Conservation (phyloP, 2,888 invertebrate species). For the Pachydiplax longipennis region DNA sequence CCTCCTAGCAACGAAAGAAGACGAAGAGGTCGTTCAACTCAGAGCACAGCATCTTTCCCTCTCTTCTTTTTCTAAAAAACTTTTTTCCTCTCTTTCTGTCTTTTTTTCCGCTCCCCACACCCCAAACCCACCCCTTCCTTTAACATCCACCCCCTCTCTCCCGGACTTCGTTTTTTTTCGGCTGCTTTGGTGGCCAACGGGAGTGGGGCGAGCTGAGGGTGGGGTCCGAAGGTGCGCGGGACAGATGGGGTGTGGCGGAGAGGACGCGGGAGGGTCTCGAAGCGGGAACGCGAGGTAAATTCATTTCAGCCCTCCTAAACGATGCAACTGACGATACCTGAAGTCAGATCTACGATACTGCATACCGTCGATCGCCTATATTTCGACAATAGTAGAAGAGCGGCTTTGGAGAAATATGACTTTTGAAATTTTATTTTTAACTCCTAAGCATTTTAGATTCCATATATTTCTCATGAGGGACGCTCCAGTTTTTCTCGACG, state of each 20-base stretch:
- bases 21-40: constrained; percentile 31
- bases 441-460: too few species aligned
- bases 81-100: constrained; percentile 15
- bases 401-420: too few species aligned
- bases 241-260: neutral
- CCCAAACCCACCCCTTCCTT: neutral
- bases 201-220: neutral
- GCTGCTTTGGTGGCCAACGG: neutral
- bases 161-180: neutral
- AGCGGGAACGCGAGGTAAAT: too few species aligned
- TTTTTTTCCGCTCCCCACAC: neutral
- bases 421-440: too few species aligned
- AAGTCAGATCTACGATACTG: too few species aligned
- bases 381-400: too few species aligned
- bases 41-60: neutral
- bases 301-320: too few species aligned
- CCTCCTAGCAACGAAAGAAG: constrained; percentile 34
- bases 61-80: neutral
- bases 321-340: too few species aligned
- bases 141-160: neutral
- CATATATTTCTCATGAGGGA: too few species aligned
- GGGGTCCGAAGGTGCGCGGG: neutral
- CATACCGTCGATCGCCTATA: too few species aligned
- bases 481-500: too few species aligned
- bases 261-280: neutral